phyloP scores from a whole-genome alignment of 1,140 invertebrate species.

The Cotesia chilonis region DNA sequence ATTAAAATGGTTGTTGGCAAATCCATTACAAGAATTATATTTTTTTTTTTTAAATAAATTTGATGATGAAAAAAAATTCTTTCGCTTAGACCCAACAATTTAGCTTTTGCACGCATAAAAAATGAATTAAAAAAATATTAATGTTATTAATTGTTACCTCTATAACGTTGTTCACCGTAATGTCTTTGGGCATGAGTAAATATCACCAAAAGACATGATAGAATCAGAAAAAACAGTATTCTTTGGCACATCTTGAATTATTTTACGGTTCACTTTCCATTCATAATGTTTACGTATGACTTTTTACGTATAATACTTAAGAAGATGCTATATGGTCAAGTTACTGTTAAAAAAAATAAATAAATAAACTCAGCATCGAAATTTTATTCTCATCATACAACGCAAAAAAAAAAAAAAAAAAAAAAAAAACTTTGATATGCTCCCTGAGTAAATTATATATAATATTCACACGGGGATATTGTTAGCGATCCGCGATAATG shows the following conservation, averaged over 20 bases:
- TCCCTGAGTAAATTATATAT: neutral
- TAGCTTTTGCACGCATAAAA: neutral
- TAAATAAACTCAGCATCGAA: neutral
- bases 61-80: too few species aligned
- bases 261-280: slow-evolving; percentile 39
- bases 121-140: neutral
- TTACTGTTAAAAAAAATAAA: neutral
- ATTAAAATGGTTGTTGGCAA: too few species aligned
- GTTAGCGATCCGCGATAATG: slow-evolving; percentile 11
- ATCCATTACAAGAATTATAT: too few species aligned
- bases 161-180: slow-evolving; percentile 35
- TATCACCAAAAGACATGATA: slow-evolving; percentile 42
- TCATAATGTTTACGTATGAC: slow-evolving; percentile 13
- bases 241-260: slow-evolving; percentile 34
- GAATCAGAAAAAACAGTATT: slow-evolving; percentile 45
- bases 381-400: neutral
- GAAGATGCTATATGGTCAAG: neutral
- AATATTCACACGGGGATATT: slow-evolving; percentile 18
- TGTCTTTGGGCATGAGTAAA: slow-evolving; percentile 44
- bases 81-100: too few species aligned
- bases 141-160: slow-evolving; percentile 46
- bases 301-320: neutral
- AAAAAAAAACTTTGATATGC: slow-evolving; percentile 6
- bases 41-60: too few species aligned
- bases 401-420: neutral